phyloP scores from a whole-genome alignment of 2,888 invertebrate genomes.

The Volucella bombylans region DNA sequence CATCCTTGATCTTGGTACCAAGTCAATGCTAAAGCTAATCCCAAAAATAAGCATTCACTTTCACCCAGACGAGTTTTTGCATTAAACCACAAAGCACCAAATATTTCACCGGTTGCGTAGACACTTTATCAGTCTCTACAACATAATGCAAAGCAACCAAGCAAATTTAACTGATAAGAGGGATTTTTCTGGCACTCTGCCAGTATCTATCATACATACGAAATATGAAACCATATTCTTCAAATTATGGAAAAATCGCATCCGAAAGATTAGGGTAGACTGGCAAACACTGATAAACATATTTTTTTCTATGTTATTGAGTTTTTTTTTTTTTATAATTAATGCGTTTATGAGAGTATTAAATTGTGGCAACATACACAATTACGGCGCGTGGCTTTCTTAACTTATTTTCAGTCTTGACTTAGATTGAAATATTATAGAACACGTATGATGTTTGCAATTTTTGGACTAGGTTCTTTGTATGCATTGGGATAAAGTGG shows the following conservation, averaged over 20 bases:
- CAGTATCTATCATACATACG: background rate
- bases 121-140: slow-evolving; percentile 51
- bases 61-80: slow-evolving; percentile 57
- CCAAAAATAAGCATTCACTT: slow-evolving; percentile 53
- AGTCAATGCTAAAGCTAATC: slow-evolving; percentile 61
- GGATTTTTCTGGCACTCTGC: background rate
- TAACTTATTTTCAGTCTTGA: no score
- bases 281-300: slow-evolving; percentile 7
- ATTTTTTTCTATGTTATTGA: slow-evolving; percentile 5
- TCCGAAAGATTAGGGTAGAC: slow-evolving; percentile 29
- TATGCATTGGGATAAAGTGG: no score
- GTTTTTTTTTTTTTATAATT: slow-evolving; percentile 13
- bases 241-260: slow-evolving; percentile 25
- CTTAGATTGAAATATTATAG: no score
- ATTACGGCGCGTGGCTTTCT: background rate
- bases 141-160: slow-evolving; percentile 58
- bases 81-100: slow-evolving; percentile 20
- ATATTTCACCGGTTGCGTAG: slow-evolving; percentile 26
- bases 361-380: background rate
- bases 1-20: slow-evolving; percentile 65
- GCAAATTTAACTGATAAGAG: slow-evolving; percentile 26
- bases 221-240: slow-evolving; percentile 2
- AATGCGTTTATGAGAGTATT: slow-evolving; percentile 28
- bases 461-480: no score
- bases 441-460: no score